These are phyloP conservation scores for Corythornis cristatus DNA, from an alignment of 2,113 vertebrate genomes.

Conservation along the genomic window DNA sequence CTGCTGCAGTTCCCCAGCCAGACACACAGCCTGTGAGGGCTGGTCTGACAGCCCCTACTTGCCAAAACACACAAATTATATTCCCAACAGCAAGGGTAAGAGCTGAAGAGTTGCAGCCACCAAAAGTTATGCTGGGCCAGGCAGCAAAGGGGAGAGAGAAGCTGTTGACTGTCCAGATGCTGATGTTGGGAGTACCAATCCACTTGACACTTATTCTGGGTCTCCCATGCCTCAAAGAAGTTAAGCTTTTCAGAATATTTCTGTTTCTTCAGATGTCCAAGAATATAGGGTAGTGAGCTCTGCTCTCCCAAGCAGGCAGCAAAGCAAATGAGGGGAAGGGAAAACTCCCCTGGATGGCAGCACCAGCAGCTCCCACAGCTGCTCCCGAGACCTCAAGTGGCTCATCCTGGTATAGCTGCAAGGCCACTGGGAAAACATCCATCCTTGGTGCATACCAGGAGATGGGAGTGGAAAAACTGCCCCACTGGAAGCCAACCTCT, in stretches of 20 bases:
- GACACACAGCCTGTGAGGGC: not conserved
- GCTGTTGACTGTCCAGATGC: not conserved
- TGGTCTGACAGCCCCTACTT: not conserved
- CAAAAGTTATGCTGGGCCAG: not conserved
- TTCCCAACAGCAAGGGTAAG: not conserved
- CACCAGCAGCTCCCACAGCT: not conserved
- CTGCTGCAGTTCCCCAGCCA: not conserved
- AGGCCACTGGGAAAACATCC: not conserved
- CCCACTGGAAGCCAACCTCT: accelerated
- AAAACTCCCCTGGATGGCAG: not conserved
- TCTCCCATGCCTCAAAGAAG: not conserved
- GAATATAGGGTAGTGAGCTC: not conserved
- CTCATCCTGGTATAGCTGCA: not conserved
- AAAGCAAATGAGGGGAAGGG: not conserved
- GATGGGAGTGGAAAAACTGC: not conserved
- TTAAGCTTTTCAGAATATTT: not conserved
- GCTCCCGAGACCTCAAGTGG: not conserved
- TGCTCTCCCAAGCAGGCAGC: not conserved
- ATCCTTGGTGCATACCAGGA: accelerated
- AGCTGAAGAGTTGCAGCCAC: not conserved
- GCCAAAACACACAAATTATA: not conserved
- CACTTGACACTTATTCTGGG: not conserved
- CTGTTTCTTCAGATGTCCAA: not conserved
- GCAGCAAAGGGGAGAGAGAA: not conserved
- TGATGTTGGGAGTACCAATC: accelerated